Evolutionary conservation across 2,797 vertebrate species (phyloP), one percentile per base, ranked within the genome.

Genomic region (Amblyopsis hoosieri): DNA sequence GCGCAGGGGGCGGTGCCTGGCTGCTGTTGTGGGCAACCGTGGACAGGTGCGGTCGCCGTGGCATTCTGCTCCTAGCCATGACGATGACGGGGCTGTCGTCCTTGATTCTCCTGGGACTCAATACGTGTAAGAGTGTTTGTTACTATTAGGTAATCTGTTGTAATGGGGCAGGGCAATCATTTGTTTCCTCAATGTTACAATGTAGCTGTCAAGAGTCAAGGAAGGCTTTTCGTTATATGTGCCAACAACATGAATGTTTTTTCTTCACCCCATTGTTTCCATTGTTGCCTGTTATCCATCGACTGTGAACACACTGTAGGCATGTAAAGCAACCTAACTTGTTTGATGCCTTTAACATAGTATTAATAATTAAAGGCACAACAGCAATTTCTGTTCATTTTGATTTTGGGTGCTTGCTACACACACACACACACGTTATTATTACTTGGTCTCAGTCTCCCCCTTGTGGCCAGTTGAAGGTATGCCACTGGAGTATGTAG

Each of bases 81-180:
- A 96, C 94, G 1, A 85, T 95, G 88, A 96, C 94, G 0, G 94
- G 95, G 13, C 91, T 96, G 52, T 94, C 94, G 0, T 96, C 95
- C 45, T 80, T 96, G 57, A 94, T 95, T 73, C 91, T 96, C 55
- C 91, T 96, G 69, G 95, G 95, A 55, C 87, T 96, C 62, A 94
- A 94, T 89, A 91, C 95, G 79, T 96, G 95, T 96, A 89, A 95
- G 95, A 74, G 0, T 49, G 12, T 11, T 42, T 49, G 12, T 11
- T 42, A 33, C 42, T 69, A 67, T 56, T 48, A 48, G 47, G 12
- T 48, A 4, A 14, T 14, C 47, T 48, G 47, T 14, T 48, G 1
- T 14, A 48, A 14, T n/a, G 13, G 10, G 47, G 12, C 12, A 12
- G n/a, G 42, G 55, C 55, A 54, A 63, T 8, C 10, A 54, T 60